Evolutionary conservation across 2,113 vertebrate genomes (phyloP).

Genomic region (Rhegmatorhina hoffmannsi): DNA sequence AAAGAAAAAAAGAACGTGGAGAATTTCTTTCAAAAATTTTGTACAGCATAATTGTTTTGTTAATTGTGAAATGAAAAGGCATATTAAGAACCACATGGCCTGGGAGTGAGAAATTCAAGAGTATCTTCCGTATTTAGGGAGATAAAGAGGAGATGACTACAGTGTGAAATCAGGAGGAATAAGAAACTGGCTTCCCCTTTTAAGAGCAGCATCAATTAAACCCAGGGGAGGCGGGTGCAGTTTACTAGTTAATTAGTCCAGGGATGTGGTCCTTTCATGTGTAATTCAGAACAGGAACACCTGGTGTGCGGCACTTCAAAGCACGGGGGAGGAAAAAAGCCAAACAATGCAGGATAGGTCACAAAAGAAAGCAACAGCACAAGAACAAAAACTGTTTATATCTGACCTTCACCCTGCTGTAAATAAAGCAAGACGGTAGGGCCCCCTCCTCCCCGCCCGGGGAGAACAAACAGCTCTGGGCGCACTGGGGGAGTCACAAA

Average conservation of each 20-base stretch:
- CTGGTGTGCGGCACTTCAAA: conserved; percentile 85
- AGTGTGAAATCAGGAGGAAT: conserved; percentile 64
- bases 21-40: conserved; percentile 9
- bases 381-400: conserved; percentile 76
- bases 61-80: conserved; percentile 38
- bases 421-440: conserved; percentile 71
- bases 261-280: conserved; percentile 85
- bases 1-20: neutral
- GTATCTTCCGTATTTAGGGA: conserved; percentile 48
- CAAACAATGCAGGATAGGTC: conserved; percentile 81
- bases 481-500: conserved; percentile 46
- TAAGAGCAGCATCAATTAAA: conserved; percentile 80
- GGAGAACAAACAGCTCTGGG: conserved; percentile 76
- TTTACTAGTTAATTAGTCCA: conserved; percentile 87
- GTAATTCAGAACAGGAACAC: conserved; percentile 87
- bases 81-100: neutral
- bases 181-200: conserved; percentile 73
- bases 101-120: conserved; percentile 56
- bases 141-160: conserved; percentile 59
- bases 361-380: conserved; percentile 72
- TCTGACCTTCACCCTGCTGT: conserved; percentile 80
- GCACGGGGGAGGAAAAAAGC: conserved; percentile 69
- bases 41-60: conserved; percentile 47
- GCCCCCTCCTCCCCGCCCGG: conserved; percentile 41
- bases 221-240: conserved; percentile 78